phyloP scores from a whole-genome alignment of 2,113 vertebrate genomes.

The Alligator sinensis region DNA sequence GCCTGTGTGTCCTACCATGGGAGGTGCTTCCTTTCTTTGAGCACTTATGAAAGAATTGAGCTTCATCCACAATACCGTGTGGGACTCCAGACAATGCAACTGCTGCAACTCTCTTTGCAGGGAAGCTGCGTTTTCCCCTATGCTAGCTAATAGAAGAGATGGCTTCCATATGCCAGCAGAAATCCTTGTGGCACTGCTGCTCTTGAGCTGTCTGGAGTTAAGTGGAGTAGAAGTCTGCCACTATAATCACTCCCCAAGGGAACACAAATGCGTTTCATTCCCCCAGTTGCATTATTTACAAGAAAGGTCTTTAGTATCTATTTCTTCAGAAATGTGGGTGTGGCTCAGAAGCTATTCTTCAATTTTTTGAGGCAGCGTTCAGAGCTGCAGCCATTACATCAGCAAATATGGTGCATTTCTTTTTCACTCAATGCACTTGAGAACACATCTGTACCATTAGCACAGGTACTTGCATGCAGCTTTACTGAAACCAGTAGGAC shows the following conservation, averaged over 20 bases:
- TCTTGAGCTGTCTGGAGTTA: fast-evolving
- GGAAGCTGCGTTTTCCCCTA: not conserved
- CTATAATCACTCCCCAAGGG: no score
- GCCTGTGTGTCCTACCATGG: not conserved
- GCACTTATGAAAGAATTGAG: not conserved
- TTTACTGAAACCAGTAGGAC: not conserved
- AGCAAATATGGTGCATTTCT: not conserved
- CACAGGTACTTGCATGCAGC: no score
- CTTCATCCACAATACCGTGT: not conserved
- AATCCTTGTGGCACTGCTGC: not conserved
- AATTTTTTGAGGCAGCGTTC: no score
- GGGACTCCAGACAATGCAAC: fast-evolving
- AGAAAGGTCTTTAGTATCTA: not conserved
- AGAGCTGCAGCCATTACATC: no score
- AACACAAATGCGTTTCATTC: no score
- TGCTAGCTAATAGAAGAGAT: not conserved
- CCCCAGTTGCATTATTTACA: no score
- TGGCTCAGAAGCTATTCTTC: no score
- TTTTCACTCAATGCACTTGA: not conserved
- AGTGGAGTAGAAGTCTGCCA: not conserved
- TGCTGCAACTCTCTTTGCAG: not conserved
- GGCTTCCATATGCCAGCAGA: not conserved
- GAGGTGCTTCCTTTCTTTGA: not conserved
- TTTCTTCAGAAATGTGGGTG: not conserved
- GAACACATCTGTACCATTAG: not conserved